Evolutionary conservation across 2,888 invertebrate species (phyloP).

Genomic region (Tanytarsus gracilentus): DNA sequence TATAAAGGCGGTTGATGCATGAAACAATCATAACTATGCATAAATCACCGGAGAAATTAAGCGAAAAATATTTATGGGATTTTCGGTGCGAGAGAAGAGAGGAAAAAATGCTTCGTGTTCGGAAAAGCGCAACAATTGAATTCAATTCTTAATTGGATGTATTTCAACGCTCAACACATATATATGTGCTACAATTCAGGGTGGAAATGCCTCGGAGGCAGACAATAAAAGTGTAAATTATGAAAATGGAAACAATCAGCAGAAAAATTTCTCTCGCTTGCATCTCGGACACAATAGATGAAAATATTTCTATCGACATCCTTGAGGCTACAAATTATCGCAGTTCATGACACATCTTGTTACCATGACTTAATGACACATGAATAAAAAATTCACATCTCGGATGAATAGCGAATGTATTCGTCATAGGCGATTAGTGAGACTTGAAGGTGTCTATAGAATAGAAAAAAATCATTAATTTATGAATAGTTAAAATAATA

Average conservation of each 20-base stretch:
- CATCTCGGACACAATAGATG: background rate
- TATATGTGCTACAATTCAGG: background rate
- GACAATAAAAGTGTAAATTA: constrained; percentile 28
- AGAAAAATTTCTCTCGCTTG: background rate
- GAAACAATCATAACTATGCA: constrained; percentile 17
- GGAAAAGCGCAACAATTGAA: constrained; percentile 28
- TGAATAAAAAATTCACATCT: constrained; percentile 21
- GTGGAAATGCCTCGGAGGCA: constrained; percentile 7
- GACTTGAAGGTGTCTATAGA: too few species aligned
- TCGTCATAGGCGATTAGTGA: too few species aligned
- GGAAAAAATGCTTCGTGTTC: background rate
- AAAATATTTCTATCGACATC: background rate
- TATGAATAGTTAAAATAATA: too few species aligned
- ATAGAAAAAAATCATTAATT: too few species aligned
- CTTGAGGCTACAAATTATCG: constrained; percentile 12
- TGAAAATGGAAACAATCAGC: constrained; percentile 15
- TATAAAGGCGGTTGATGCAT: constrained; percentile 26
- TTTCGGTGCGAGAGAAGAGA: background rate
- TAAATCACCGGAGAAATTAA: constrained; percentile 28
- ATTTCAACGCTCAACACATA: background rate
- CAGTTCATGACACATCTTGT: constrained; percentile 23
- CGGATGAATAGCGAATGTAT: too few species aligned
- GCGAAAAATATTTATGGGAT: constrained; percentile 25
- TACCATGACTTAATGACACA: constrained; percentile 26
- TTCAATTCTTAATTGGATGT: constrained; percentile 24